Base-by-base conservation (phyloP, 2,888 invertebrate genomes). In the Oscheius onirici region DNA sequence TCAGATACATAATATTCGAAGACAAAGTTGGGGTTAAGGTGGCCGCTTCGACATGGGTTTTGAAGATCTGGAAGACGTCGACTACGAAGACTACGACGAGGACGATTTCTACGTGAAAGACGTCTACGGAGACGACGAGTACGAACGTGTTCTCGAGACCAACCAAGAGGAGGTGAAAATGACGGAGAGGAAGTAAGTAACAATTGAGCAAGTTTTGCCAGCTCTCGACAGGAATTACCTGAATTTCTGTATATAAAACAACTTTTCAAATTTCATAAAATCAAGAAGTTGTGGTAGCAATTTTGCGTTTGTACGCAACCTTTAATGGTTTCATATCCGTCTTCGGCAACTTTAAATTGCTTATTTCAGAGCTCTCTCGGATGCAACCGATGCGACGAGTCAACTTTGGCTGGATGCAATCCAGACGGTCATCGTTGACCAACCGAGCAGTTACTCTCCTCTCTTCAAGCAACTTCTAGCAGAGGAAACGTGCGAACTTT, bases 31-130 rank as follows among this genome's bases (percentile, higher is more conserved):
- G 8, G n/a, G 43, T 69, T 1, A 5, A 73, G 75, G 72, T 6
- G 72, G 75, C 15, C 52, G 65, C 20, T 75, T 75, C 63, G 70
- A 75, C 17, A 24, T 54, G 49, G 73, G 75, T 5, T 20, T 75
- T 15, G 75, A 73, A 15, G 49, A 72, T 43, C 46, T 58, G 15
- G 34, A 40, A 41, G 40, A 58, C 41, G 71, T 73, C 49, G 57
- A 52, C 13, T 69, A 63, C 52, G 73, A 72, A 26, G 66, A 68
- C 11, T 54, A 67, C 24, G 65, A 69, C 11, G 72, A 73, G n/a
- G 60, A 43, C 34, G 67, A 67, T 26, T 68, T 54, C 24, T 17
- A 43, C 15, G 43, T 3, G 8, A 34, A 34, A 34, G 34, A 34
- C 24, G 15, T 17, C 28, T 65, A 28, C 51, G 34, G 46, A 46